A percentile compares a stretch with the other conserved stretches of the same genome.
Conservation (phyloP, 1,140 invertebrate species). For the Teleopsis dalmanni region DNA sequence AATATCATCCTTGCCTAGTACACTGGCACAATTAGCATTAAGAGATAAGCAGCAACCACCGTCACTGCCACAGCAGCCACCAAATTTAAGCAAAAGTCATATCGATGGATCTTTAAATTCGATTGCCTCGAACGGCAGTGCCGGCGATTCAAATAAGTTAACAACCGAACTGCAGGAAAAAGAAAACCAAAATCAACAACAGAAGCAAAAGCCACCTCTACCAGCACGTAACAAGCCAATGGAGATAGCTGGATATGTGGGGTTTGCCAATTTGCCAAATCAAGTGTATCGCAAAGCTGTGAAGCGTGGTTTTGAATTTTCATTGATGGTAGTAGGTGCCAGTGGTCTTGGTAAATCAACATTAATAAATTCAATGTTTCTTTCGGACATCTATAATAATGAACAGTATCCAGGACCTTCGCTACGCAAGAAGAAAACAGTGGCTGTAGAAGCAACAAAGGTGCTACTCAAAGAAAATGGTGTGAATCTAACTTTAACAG, state of each 20-base stretch:
- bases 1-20: conserved; percentile 39
- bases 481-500: conserved; percentile 83
- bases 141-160: conserved; percentile 35
- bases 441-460: conserved; percentile 86
- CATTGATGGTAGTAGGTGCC: conserved; percentile 98
- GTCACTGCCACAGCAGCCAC: conserved; percentile 31
- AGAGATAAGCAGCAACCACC: conserved; percentile 37
- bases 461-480: conserved; percentile 87
- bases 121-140: conserved; percentile 17
- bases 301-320: conserved; percentile 99
- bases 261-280: conserved; percentile 94
- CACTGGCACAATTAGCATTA: conserved; percentile 36
- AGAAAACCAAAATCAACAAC: conserved; percentile 24
- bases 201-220: conserved; percentile 36
- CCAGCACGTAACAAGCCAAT: conserved; percentile 60
- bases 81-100: conserved; percentile 21
- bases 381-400: conserved; percentile 90
- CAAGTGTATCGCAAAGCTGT: conserved; percentile 98
- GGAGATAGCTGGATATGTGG: conserved; percentile 85
- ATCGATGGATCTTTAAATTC: conserved; percentile 3
- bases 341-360: conserved; percentile 98
- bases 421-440: conserved; percentile 83
- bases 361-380: conserved; percentile 98
- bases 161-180: conserved; percentile 40
- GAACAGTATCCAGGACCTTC: conserved; percentile 84